These are phyloP conservation scores for Rachycentron canadum DNA, from an alignment of 2,797 vertebrate genomes.

Conservation along the genomic window DNA sequence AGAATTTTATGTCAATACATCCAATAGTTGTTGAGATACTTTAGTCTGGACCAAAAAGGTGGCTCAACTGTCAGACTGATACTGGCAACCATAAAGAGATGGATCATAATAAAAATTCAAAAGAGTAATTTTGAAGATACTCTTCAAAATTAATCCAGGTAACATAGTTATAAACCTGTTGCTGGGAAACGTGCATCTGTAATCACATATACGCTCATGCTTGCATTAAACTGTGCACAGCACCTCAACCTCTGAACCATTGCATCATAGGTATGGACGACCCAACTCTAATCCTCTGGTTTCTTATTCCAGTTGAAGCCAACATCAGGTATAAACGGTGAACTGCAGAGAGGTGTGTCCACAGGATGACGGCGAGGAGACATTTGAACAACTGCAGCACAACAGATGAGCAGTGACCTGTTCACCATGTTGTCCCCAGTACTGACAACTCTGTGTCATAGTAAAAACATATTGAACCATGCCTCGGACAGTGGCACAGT, in stretches of 20 bases:
- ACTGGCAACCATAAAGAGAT: not conserved
- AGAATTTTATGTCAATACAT: not conserved
- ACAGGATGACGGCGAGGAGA: not conserved
- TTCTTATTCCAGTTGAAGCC: slow-evolving; percentile 81
- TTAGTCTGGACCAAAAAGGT: no score
- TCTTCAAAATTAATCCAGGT: not conserved
- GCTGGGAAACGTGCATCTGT: not conserved
- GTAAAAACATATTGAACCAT: not conserved
- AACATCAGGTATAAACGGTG: slow-evolving; percentile 74
- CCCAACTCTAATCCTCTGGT: not conserved
- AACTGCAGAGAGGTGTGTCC: slow-evolving; percentile 35
- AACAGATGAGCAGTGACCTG: not conserved
- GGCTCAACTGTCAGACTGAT: not conserved
- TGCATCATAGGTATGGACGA: not conserved
- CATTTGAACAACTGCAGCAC: slow-evolving; percentile 6
- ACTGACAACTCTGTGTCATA: not conserved
- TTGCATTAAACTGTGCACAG: not conserved
- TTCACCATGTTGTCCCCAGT: not conserved
- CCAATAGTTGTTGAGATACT: no score
- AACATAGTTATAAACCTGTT: not conserved
- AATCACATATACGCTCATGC: not conserved
- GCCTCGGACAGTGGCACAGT: not conserved
- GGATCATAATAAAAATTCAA: no score
- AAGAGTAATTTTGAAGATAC: not conserved
- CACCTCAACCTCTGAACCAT: not conserved